Evolutionary conservation across 2,888 invertebrate species (phyloP), one percentile per base, ranked within the genome.

Genomic region (Argynnis bischoffii): DNA sequence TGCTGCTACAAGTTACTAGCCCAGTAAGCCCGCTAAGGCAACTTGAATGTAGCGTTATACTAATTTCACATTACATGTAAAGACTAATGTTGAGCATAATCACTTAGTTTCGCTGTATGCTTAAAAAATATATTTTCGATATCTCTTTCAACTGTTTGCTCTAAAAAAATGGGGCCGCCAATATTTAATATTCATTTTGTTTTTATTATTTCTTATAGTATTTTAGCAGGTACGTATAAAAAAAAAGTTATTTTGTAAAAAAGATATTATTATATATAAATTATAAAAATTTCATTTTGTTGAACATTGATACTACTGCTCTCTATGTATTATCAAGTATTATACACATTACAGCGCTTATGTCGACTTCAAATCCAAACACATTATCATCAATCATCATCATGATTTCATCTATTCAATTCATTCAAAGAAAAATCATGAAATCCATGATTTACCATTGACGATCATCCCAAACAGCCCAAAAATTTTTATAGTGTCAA

Each of bases 141-240:
- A 54, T 56, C 63, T 55, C 50, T 63, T 56, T 70, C 73, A 65
- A 67, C 56, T 72, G 67, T 66, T 53, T 46, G 60, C 65, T 60
- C 47, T 50, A 69, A 71, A 70, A 70, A 48, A 61, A 61, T 31
- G 18, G 26, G 64, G 56, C 59, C 68, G 48, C 61, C 18, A 54
- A 35, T 16, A 51, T 64, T 56, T 61, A 63, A 50, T 63, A 60
- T 47, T 63, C 50, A 15, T 16, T 15, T 16, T 46, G 50, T 68
- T 60, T 46, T 47, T 54, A 47, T 59, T 59, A 65, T 54, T 54
- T 60, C 18, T 54, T 55, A 55, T 21, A 6, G 48, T 16, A 14
- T 21, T 60, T 14, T 66, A 57, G 57, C 47, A 47, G 47, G n/a
- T 57, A 47, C n/a, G n/a, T 18, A 26, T 21, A 41, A 54, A 53